phyloP scores from a whole-genome alignment of 2,113 vertebrate genomes.

The Tor tambroides region DNA sequence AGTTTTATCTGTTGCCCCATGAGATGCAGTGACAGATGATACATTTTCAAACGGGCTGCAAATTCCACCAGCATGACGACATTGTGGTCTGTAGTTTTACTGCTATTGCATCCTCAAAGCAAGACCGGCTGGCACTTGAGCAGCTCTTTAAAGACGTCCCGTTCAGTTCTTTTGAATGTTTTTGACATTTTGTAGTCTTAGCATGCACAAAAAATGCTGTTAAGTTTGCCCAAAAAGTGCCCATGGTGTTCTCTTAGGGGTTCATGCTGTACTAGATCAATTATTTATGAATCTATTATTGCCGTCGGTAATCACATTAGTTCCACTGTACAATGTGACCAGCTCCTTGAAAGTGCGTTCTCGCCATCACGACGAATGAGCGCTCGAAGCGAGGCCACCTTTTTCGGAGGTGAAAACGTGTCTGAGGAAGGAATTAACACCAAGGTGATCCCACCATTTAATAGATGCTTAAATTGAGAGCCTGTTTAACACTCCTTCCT shows the following conservation, averaged over 20 bases:
- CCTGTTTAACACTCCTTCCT: constrained; percentile 62
- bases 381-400: not conserved
- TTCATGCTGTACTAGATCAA: constrained; percentile 6
- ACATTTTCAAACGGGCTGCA: constrained; percentile 72
- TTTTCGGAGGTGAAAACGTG: constrained; percentile 56
- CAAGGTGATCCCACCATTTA: constrained; percentile 38
- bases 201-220: not conserved
- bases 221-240: not conserved
- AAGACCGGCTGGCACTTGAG: not conserved
- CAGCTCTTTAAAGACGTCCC: not conserved
- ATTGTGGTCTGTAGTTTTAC: constrained; percentile 42
- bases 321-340: constrained; percentile 54
- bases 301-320: constrained; percentile 43
- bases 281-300: constrained; percentile 43
- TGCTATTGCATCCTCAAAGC: constrained; percentile 26
- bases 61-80: constrained; percentile 64
- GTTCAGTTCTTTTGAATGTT: not conserved
- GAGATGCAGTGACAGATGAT: constrained; percentile 74
- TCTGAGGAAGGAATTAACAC: constrained; percentile 55
- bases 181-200: not conserved
- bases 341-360: constrained; percentile 46
- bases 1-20: constrained; percentile 79
- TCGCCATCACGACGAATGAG: not conserved
- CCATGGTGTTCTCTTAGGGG: not conserved
- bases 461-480: constrained; percentile 60